Evolutionary conservation across 1,140 invertebrate genomes (phyloP), one percentile per base, ranked within the genome.

Genomic region (Brachionus rubens): DNA sequence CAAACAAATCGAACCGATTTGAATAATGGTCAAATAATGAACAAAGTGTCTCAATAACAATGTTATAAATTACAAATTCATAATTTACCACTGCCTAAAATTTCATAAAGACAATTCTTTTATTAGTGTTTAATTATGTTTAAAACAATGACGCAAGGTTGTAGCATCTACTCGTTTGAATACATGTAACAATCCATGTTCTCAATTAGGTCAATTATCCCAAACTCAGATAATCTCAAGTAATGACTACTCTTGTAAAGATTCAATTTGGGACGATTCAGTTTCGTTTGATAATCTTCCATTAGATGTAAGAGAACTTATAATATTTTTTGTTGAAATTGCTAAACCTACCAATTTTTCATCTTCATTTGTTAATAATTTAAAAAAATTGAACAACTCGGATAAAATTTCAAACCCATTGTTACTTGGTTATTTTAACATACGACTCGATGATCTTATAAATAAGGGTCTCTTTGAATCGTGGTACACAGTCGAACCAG

Each of bases 191-290:
- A 65, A 65, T 24, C 21, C 40, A 41, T 6, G 50, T 28, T 28
- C 2, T 14, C 12, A 36, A 12, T 3, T 16, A 6, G 0, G n/a
- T n/a, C n/a, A n/a, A n/a, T n/a, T n/a, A 46, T 46, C 43, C n/a
- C 5, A 46, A 7, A 46, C 14, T 14, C 43, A 46, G 3, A 6
- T 10, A 56, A 56, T 2, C 12, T 28, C 16, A 33, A 56, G n/a
- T 56, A 14, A n/a, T 7, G 7, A 7, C 16, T n/a, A 19, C 12
- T 3, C 0, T 46, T 50, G 33, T 26, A 36, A 72, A 19, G 7
- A 72, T 24, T n/a, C 50, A 6, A 72, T 72, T 9, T 72, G 68
- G 68, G 68, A 72, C 46, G 68, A 72, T 24, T 72, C 68, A 19
- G 48, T 72, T 16, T 50, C 46, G 9, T 72, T 72, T 33, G 68